Conservation (phyloP, 2,797 vertebrate species). For the Buphagus erythrorhynchus region DNA sequence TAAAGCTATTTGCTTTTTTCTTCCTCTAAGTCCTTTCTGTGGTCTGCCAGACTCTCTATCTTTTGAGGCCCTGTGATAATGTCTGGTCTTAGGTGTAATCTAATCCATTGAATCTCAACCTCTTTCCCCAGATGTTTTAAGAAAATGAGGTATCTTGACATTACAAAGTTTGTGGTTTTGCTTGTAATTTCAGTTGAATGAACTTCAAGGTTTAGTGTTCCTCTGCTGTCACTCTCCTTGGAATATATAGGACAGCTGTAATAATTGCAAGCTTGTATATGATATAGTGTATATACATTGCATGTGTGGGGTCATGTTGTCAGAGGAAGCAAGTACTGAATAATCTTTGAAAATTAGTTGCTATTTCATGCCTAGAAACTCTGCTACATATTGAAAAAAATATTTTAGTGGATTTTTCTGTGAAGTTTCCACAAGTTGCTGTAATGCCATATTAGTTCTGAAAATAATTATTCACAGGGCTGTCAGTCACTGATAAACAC, state of each 20-base stretch:
- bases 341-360: neutral
- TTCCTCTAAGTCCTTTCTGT: neutral
- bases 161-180: neutral
- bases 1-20: neutral
- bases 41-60: neutral
- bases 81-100: neutral
- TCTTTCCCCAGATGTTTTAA: neutral
- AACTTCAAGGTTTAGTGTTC: neutral
- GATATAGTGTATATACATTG: neutral
- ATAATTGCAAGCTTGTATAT: neutral
- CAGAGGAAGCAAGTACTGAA: neutral
- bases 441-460: neutral
- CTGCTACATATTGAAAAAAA: neutral
- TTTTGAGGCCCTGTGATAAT: neutral
- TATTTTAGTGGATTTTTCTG: neutral
- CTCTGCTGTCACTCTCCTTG: neutral
- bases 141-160: neutral
- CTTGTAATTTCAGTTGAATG: neutral
- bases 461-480: neutral
- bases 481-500: neutral
- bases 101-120: neutral
- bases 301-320: neutral
- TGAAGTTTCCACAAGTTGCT: neutral
- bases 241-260: neutral
- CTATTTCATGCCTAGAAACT: neutral